phyloP scores from a whole-genome alignment of 2,113 vertebrate genomes.

The Caloenas nicobarica region DNA sequence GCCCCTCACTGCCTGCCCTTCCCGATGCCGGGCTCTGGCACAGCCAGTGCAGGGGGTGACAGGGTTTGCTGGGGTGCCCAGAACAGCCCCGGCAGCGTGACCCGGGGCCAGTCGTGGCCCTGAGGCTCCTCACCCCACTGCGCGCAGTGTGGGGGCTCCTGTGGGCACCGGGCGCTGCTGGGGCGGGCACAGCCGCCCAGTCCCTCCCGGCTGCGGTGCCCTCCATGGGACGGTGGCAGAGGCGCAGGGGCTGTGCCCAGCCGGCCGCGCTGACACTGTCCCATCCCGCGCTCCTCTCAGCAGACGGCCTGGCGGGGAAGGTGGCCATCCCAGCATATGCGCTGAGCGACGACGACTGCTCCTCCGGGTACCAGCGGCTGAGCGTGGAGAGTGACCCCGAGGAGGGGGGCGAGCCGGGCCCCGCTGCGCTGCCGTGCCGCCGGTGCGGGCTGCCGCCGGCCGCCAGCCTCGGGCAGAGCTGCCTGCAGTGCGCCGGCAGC shows the following conservation, averaged over 20 bases:
- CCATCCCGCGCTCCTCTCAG: slow-evolving; percentile 44
- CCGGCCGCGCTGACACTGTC: not conserved
- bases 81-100: not conserved
- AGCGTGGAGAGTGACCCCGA: slow-evolving; percentile 89
- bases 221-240: not conserved
- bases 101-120: fast-evolving
- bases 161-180: not conserved
- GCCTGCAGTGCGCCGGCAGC: slow-evolving; percentile 62
- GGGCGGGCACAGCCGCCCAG: not conserved
- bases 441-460: slow-evolving; percentile 87
- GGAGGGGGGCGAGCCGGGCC: slow-evolving; percentile 77
- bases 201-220: not conserved
- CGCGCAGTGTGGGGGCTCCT: fast-evolving
- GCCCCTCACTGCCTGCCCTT: not conserved
- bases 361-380: slow-evolving; percentile 83
- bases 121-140: not conserved
- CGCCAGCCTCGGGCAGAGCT: slow-evolving; percentile 66
- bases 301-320: slow-evolving; percentile 87
- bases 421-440: slow-evolving; percentile 82
- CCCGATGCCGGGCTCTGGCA: not conserved
- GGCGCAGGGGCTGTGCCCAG: not conserved
- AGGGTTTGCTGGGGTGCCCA: fast-evolving
- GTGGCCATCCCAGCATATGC: slow-evolving; percentile 85
- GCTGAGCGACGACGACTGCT: slow-evolving; percentile 88
- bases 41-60: not conserved